Base-by-base conservation (phyloP, 2,888 invertebrate species). In the Ametastegia equiseti region DNA sequence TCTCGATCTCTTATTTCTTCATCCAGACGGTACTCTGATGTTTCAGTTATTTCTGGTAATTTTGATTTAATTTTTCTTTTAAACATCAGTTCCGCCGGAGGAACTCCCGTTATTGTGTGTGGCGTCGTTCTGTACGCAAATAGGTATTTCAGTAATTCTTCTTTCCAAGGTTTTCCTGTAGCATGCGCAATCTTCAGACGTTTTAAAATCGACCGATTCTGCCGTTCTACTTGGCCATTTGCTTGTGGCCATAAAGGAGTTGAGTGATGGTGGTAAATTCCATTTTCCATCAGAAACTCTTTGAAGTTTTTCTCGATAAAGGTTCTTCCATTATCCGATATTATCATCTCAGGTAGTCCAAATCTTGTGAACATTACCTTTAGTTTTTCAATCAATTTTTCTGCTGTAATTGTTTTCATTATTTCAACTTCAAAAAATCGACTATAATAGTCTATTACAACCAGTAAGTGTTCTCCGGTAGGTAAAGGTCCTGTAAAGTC, bases 181-280 rank as follows among this genome's bases (percentile, higher is more conserved):
- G 83, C 50, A n/a, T n/a, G n/a, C n/a, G n/a, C n/a, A n/a, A n/a
- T n/a, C n/a, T n/a, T n/a, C n/a, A n/a, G n/a, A n/a, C n/a, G n/a
- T n/a, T n/a, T n/a, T n/a, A n/a, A n/a, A n/a, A n/a, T n/a, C n/a
- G n/a, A n/a, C n/a, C n/a, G 36, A 75, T 82, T 54, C 80, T 67
- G 4, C 67, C 87, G 57, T 73, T 88, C 86, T n/a, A 86, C 84
- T 77, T 87, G 85, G 3, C 85, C 85, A 60, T 87, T 86, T 45
- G 83, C 83, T 79, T 85, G 86, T 11, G 86, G 85, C 84, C 86
- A 87, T 45, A 85, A 84, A 5, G 86, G 85, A 7, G 84, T 83
- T 19, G 84, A 82, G 80, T 84, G 78, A 27, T 42, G 63, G 15
- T 85, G 77, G 54, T 19, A 23, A 42, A 84, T 83, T 42, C 83